Conservation (phyloP, 2,888 invertebrate species). For the Rhogogaster chlorosoma region DNA sequence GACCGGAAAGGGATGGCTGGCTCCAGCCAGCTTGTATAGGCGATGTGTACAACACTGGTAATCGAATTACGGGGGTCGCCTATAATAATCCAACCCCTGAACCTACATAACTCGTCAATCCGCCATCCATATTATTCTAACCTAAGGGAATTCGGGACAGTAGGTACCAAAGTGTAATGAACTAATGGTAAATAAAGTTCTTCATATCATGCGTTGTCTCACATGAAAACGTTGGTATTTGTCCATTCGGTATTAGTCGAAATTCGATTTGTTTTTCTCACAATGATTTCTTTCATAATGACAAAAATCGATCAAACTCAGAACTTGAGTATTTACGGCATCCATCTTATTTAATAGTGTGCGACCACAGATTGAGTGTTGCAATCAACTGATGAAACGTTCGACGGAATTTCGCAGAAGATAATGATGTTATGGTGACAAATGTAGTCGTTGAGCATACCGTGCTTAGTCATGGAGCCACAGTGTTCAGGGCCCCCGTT, state of each 20-base stretch:
- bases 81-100: constrained; percentile 43
- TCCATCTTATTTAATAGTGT: background rate
- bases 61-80: constrained; percentile 45
- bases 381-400: constrained; percentile 9
- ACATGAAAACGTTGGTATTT: background rate
- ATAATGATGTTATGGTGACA: constrained; percentile 51
- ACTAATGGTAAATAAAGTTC: constrained; percentile 26
- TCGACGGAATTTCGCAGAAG: constrained; percentile 55
- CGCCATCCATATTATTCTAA: constrained; percentile 25
- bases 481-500: constrained; percentile 52
- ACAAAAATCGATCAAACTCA: background rate
- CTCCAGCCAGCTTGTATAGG: constrained; percentile 34
- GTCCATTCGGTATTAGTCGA: background rate
- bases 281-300: background rate
- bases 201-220: background rate
- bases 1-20: constrained; percentile 41
- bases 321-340: background rate
- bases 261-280: background rate
- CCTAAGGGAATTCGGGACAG: constrained; percentile 8
- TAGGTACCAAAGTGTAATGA: constrained; percentile 1
- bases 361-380: background rate
- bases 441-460: constrained; percentile 54
- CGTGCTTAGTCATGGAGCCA: constrained; percentile 52
- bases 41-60: constrained; percentile 38
- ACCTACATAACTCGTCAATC: constrained; percentile 44